phyloP scores from a whole-genome alignment of 2,113 vertebrate species.

The Notarius quadriscutis region DNA sequence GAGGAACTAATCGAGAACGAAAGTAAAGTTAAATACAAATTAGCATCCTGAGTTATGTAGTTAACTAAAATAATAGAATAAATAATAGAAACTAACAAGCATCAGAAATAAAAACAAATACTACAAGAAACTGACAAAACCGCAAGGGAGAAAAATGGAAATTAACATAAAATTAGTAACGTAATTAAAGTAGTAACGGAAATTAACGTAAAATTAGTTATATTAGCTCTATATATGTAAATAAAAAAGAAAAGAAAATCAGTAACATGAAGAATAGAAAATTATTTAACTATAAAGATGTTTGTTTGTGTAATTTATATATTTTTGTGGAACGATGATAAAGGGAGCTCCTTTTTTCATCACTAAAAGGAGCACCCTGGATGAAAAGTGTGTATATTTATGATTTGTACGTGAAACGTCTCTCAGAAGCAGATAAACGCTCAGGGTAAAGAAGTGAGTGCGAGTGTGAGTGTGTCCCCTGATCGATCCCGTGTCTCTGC shows the following conservation, averaged over 20 bases:
- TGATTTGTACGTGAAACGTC: conserved; percentile 34
- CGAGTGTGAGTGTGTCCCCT: not conserved
- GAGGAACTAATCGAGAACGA: no score
- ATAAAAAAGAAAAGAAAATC: not conserved
- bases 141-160: no score
- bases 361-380: not conserved
- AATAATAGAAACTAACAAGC: not conserved
- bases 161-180: no score
- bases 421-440: conserved; percentile 27
- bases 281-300: not conserved
- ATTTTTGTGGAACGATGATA: not conserved
- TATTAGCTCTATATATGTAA: not conserved
- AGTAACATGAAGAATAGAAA: no score
- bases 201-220: not conserved
- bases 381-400: not conserved
- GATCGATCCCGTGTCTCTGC: conserved; percentile 45
- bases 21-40: not conserved
- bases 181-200: no score
- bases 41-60: not conserved
- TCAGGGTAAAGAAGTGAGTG: conserved; percentile 32
- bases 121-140: not conserved
- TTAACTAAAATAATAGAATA: not conserved
- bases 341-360: not conserved
- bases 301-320: not conserved
- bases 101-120: not conserved